Percentiles rank a stretch among this genome's conserved stretches.
Conservation (phyloP, 2,888 invertebrate species). For the Entomobrya multifasciata region DNA sequence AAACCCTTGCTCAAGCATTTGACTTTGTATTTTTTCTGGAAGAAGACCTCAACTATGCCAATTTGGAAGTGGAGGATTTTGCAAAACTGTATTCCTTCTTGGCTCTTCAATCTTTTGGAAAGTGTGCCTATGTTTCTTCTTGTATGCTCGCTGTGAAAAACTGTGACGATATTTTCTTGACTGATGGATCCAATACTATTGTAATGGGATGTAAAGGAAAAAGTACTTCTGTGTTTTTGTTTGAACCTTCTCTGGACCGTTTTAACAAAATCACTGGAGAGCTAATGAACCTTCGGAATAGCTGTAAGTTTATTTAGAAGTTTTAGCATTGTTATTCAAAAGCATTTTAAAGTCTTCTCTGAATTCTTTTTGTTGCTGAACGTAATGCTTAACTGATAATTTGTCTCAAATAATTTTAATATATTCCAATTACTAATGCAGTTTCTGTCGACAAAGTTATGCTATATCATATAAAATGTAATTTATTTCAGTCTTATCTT, state of each 20-base stretch:
- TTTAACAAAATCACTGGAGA: too few relatives aligned
- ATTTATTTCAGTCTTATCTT: too few relatives aligned
- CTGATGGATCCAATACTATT: not conserved
- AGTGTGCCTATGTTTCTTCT: not conserved
- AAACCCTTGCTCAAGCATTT: not conserved
- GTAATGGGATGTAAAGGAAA: not conserved
- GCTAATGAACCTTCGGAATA: too few relatives aligned
- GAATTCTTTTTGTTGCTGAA: too few relatives aligned
- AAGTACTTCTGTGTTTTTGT: not conserved
- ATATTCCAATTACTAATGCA: too few relatives aligned
- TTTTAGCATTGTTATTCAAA: too few relatives aligned
- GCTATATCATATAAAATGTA: too few relatives aligned
- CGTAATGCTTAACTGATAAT: too few relatives aligned
- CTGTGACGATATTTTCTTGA: constrained; percentile 1
- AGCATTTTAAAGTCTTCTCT: too few relatives aligned
- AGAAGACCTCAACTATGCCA: not conserved
- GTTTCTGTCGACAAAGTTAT: too few relatives aligned
- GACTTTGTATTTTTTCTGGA: constrained; percentile 17
- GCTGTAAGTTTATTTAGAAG: too few relatives aligned
- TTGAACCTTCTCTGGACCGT: not conserved
- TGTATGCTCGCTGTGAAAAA: not conserved
- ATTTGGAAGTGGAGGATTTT: not conserved
- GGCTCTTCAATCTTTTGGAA: not conserved
- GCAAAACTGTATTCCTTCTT: not conserved
- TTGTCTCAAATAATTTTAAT: too few relatives aligned